Evolutionary conservation across 2,113 vertebrate species (phyloP), one percentile per base, ranked within the genome.

Genomic region (Fulica atra): DNA sequence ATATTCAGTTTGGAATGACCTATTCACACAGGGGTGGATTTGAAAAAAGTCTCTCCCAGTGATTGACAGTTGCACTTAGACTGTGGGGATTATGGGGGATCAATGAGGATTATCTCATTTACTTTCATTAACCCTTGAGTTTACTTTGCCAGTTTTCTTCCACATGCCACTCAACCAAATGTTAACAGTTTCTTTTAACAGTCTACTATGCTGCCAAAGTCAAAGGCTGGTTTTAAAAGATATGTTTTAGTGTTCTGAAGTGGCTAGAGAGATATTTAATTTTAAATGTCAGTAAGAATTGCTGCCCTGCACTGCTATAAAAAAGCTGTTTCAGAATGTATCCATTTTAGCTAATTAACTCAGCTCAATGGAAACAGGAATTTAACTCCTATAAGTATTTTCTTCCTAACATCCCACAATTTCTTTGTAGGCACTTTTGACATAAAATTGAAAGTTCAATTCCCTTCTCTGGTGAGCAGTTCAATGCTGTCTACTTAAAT

Each of bases 71-170:
- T 73, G 68, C 95, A 95, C 97, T 98, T 95, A 96, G 97, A 96
- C 97, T 86, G 4, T 51, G 87, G 93, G 97, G 97, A 97, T 98
- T 98, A 98, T 60, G 84, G 88, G 84, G 97, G 97, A 98, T 98
- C 98, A 98, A 84, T 80, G 80, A 60, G 97, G 98, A 98, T 98
- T 97, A 97, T 95, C 97, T 98, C 92, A 33, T 97, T 98, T 97
- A 98, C 96, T 98, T 98, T 98, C 97, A 95, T 97, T 98, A 98
- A 97, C 95, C 97, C 97, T 95, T 96, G 87, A 96, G 97, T 98
- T 98, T 97, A 91, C 96, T 97, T 97, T 96, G 90, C 91, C 57
- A 35, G 85, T 96, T 97, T 96, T 94, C 84, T 81, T 86, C 96
- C 90, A 94, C 92, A 97, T 94, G 94, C 96, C 91, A 92, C 84